Conservation (phyloP, 1,140 invertebrate species). For the Maconellicoccus hirsutus region DNA sequence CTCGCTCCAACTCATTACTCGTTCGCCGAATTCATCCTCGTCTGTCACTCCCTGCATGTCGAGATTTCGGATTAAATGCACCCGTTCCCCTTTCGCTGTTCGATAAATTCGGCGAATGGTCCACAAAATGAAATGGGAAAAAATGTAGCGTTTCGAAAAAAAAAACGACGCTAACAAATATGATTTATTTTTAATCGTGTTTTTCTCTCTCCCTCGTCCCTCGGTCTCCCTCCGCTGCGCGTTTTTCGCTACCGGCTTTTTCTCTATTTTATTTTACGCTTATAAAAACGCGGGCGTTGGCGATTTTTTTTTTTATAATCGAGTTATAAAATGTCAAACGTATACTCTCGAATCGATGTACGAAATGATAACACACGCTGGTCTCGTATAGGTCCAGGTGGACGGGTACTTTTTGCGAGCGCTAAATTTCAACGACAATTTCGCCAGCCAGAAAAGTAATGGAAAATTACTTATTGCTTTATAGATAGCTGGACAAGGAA, state of each 20-base stretch:
- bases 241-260: neutral
- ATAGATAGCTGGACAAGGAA: too few species aligned
- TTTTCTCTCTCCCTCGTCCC: neutral
- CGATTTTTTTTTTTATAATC: neutral
- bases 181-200: slow-evolving; percentile 18
- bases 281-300: slow-evolving; percentile 2
- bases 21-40: neutral
- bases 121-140: slow-evolving; percentile 13
- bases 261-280: neutral
- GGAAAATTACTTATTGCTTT: too few species aligned
- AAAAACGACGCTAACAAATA: slow-evolving; percentile 8
- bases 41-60: slow-evolving; percentile 15
- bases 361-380: neutral
- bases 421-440: too few species aligned
- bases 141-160: slow-evolving; percentile 13
- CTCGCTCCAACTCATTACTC: slow-evolving; percentile 12
- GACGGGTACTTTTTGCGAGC: too few species aligned
- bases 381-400: too few species aligned
- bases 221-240: neutral
- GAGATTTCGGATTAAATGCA: slow-evolving; percentile 22
- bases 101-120: slow-evolving; percentile 20
- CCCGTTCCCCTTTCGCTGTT: slow-evolving; percentile 8
- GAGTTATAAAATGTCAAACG: slow-evolving; percentile 9
- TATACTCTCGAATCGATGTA: neutral
- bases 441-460: too few species aligned